phyloP scores from a whole-genome alignment of 2,888 invertebrate genomes.

The Dryocosmus kuriphilus region DNA sequence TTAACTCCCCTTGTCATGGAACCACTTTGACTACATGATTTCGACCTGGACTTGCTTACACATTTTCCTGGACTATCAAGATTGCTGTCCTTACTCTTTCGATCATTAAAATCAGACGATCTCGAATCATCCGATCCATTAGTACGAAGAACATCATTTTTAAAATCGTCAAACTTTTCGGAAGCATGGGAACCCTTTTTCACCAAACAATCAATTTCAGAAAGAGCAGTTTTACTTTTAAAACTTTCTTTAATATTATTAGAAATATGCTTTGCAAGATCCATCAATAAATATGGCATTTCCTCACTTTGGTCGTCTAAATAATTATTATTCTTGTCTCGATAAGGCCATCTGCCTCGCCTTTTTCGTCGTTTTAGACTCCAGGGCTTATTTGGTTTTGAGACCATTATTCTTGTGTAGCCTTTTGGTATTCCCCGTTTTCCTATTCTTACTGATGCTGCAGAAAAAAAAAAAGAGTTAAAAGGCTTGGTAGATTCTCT shows the following conservation, averaged over 20 bases:
- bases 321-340: conserved; percentile 65
- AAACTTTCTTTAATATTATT: too few species aligned
- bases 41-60: too few species aligned
- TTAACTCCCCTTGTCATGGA: conserved; percentile 62
- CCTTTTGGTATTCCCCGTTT: conserved; percentile 75
- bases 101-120: conserved; percentile 69
- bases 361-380: conserved; percentile 71
- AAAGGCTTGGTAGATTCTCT: too few species aligned
- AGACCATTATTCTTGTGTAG: conserved; percentile 75
- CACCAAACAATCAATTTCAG: too few species aligned
- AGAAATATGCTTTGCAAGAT: too few species aligned
- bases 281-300: conserved; percentile 67
- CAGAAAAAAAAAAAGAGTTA: too few species aligned
- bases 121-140: conserved; percentile 74
- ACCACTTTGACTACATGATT: conserved; percentile 64
- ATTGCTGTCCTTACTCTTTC: too few species aligned
- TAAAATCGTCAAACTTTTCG: too few species aligned
- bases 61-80: too few species aligned
- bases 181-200: too few species aligned
- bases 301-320: conserved; percentile 70
- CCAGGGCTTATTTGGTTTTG: conserved; percentile 73
- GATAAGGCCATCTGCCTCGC: conserved; percentile 72
- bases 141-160: conserved; percentile 70
- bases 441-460: conserved; percentile 66
- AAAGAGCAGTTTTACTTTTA: too few species aligned